Evolutionary conservation across 2,797 vertebrate genomes (phyloP), one percentile per base, ranked within the genome.

Genomic region (Spinus olivaceus): DNA sequence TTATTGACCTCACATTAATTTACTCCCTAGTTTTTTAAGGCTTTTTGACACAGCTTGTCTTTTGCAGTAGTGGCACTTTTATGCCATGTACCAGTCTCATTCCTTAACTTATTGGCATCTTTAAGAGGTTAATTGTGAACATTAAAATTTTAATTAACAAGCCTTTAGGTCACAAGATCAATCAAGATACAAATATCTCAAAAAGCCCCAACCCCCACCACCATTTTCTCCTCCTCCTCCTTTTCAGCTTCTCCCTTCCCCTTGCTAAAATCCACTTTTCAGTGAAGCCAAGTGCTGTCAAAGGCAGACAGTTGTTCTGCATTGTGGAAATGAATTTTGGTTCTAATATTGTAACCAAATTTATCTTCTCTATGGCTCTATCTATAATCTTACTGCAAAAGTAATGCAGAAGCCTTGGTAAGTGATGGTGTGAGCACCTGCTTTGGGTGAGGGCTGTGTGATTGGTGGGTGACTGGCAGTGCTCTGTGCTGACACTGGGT

Each of bases 401-500:
- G 9, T 22, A 69, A 22, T 22, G 42, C 65, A 81, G 21, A 59
- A 57, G 1, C 35, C 41, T 14, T 56, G 50, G 3, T 56, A 8
- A n/a, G 30, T 50, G 4, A 1, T 81, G 51, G 30, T 72, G 46
- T 11, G 12, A 71, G 54, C 7, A 3, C 7, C 19, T 27, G 1
- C 17, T 67, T 50, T 24, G 47, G 57, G 11, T 63, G 44, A 72
- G 53, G 54, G n/a, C 59, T 21, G 1, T 25, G 50, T 66, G 24
- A 9, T 15, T 30, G 61, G 12, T 8, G 12, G 0, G 1, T 71
- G 51, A 88, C 77, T 6, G 15, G 92, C 84, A 94, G 10, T 97
- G 49, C 92, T 79, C 84, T 46, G 11, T 87, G 27, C 51, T 90
- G 95, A 94, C 96, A 95, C 96, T 91, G 72, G 97, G 96, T 97